phyloP scores from a whole-genome alignment of 2,797 vertebrate species.

The Coccyzus lansbergi region DNA sequence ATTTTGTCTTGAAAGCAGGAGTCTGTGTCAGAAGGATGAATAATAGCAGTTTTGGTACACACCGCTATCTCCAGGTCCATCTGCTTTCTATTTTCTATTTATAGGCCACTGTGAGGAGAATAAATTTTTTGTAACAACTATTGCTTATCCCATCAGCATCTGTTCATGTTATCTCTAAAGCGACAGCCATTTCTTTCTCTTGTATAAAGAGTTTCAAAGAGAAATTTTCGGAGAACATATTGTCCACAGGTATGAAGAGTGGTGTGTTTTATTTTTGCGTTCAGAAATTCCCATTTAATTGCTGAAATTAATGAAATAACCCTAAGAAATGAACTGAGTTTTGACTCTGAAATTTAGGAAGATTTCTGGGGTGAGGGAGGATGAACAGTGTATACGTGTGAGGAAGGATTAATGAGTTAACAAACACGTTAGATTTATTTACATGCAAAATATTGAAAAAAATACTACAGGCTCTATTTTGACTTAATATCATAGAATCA shows the following conservation, averaged over 20 bases:
- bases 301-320: neutral
- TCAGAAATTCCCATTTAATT: neutral
- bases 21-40: neutral
- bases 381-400: rapidly evolving
- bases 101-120: neutral
- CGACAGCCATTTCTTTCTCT: neutral
- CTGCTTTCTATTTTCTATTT: neutral
- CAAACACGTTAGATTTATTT: neutral
- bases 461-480: neutral
- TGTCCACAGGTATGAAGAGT: neutral
- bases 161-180: neutral
- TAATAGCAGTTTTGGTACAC: neutral
- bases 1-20: neutral
- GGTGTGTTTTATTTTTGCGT: rapidly evolving
- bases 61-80: neutral
- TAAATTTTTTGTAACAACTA: neutral
- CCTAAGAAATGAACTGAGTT: neutral
- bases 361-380: neutral
- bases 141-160: neutral
- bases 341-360: neutral
- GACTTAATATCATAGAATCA: neutral
- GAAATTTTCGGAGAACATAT: neutral
- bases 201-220: neutral
- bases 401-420: neutral
- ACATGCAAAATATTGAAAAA: neutral